Conservation (phyloP, 2,888 invertebrate species). For the Dryocosmus kuriphilus region DNA sequence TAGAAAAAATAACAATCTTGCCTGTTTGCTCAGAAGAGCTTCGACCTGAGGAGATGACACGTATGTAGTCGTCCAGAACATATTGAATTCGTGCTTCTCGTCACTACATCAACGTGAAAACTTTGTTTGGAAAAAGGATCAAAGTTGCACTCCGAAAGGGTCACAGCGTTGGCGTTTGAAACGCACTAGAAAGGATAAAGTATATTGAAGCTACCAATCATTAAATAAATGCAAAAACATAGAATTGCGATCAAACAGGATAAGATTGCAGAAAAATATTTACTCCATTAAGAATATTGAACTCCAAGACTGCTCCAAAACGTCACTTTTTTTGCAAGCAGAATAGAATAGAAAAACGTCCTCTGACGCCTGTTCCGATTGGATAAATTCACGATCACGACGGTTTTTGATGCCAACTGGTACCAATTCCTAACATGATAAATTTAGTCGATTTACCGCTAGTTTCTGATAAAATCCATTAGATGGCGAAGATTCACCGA, state of each 20-base stretch:
- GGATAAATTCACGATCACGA: slow-evolving; percentile 23
- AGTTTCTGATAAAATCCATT: background rate
- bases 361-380: slow-evolving; percentile 18
- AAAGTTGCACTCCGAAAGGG: slow-evolving; percentile 28
- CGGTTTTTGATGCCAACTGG: slow-evolving; percentile 8
- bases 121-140: slow-evolving; percentile 35
- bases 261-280: slow-evolving; percentile 17
- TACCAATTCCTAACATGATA: background rate
- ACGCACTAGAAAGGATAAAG: slow-evolving; percentile 26
- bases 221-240: background rate
- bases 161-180: slow-evolving; percentile 31
- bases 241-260: background rate
- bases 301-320: slow-evolving; percentile 26
- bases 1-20: slow-evolving; percentile 23
- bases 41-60: slow-evolving; percentile 52
- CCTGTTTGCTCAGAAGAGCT: slow-evolving; percentile 52
- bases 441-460: background rate
- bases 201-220: background rate
- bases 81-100: slow-evolving; percentile 47
- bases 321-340: slow-evolving; percentile 28
- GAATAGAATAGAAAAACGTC: slow-evolving; percentile 26
- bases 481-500: background rate
- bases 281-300: slow-evolving; percentile 23
- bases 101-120: slow-evolving; percentile 37
- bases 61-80: slow-evolving; percentile 54